phyloP scores from a whole-genome alignment of 2,888 invertebrate species.

The Chrysina gloriosa region DNA sequence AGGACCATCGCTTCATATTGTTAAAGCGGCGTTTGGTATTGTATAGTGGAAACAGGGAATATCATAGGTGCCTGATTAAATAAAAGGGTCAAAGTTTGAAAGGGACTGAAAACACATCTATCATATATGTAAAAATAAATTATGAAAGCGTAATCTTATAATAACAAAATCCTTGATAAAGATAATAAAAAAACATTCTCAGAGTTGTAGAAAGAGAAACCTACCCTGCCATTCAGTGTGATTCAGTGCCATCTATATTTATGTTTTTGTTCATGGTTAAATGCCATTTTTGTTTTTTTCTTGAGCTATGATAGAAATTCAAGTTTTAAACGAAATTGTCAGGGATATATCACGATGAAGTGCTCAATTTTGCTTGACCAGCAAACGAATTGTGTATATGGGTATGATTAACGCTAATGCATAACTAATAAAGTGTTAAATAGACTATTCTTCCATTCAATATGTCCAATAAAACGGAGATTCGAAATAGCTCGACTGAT shows the following conservation, averaged over 20 bases:
- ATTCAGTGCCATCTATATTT: conserved; percentile 13
- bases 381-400: not conserved
- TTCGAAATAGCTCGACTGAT: too few species aligned
- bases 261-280: conserved; percentile 33
- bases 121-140: too few species aligned
- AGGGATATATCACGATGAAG: conserved; percentile 15
- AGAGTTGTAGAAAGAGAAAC: too few species aligned
- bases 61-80: too few species aligned
- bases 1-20: too few species aligned
- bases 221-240: too few species aligned
- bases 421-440: conserved; percentile 18
- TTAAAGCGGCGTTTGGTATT: too few species aligned
- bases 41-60: too few species aligned
- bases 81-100: too few species aligned
- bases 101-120: too few species aligned
- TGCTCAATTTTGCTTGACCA: not conserved
- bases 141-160: not conserved
- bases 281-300: conserved; percentile 32
- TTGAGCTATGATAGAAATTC: conserved; percentile 4
- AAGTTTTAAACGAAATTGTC: conserved; percentile 7
- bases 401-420: not conserved
- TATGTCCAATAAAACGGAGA: conserved; percentile 42
- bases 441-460: conserved; percentile 32
- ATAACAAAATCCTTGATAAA: not conserved
- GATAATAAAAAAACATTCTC: not conserved